Evolutionary conservation across 2,888 invertebrate species (phyloP), one percentile per base, ranked within the genome.

Genomic region (Macrophya alboannulata): DNA sequence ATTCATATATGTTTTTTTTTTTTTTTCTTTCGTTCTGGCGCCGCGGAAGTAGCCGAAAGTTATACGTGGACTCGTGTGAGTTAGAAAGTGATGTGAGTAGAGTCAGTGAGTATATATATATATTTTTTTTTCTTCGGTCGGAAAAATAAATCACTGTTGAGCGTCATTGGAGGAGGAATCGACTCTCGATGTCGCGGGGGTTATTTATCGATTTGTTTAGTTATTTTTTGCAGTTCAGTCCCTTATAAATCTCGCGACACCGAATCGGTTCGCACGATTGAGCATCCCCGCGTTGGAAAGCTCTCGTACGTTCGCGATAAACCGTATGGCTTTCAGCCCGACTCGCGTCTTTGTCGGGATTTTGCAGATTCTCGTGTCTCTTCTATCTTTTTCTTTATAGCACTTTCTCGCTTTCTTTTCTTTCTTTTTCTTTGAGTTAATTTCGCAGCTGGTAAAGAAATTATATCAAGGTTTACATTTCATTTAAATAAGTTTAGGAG

Each of bases 191-290:
- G 81, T 62, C 43, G 43, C 9, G 17, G 62, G 62, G 59, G 81
- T 81, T 81, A 81, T 81, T 81, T 81, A 81, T 81, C 81, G 81
- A 81, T 81, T 81, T 81, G 81, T 81, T 81, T 81, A 81, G 81
- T 81, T 81, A 81, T 81, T 81, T 81, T 81, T 62, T 81, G 62
- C 40, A 62, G 51, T 10, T 25, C 21, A 77, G 77, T 77, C 83
- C 83, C 68, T 83, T 83, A 71, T 83, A 83, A 83, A 83, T 83
- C 83, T 83, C 48, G 37, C 68, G 71, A 81, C 83, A 43, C 31
- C 48, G 83, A 83, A 65, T 83, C 83, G 68, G 25, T 68, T 68
- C 83, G 83, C 83, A 83, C 83, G 83, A 83, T 83, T 83, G 83
- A 83, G 37, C 83, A 83, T 83, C 83, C 83, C 77, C 51, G 43